A percentile compares a stretch with the other conserved stretches of the same genome.
Evolutionary conservation across 2,888 invertebrate species (phyloP).

Genomic region (Latrodectus hesperus): DNA sequence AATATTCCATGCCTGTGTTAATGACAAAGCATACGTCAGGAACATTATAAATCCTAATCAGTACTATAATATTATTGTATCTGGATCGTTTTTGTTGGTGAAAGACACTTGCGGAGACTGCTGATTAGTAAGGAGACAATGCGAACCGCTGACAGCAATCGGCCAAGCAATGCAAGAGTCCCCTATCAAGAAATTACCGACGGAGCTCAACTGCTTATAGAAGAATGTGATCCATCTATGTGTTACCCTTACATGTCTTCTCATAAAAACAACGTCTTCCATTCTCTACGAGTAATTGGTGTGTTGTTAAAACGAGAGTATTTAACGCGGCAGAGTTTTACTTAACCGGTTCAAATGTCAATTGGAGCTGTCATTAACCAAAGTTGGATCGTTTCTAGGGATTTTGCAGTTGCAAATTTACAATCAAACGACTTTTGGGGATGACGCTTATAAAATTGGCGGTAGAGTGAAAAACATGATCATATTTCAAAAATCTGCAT

Average conservation of each 20-base stretch:
- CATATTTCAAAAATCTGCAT: neutral
- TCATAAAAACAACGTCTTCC: neutral
- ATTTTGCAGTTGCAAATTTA: neutral
- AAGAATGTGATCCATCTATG: neutral
- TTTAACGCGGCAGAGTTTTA: neutral
- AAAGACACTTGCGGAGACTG: neutral
- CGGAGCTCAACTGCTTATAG: neutral
- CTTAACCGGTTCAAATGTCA: neutral
- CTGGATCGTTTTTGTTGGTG: neutral
- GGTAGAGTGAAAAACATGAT: constrained; percentile 4
- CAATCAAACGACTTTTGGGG: constrained; percentile 5
- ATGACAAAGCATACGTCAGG: constrained; percentile 3
- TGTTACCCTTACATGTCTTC: neutral
- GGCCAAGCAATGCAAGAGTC: neutral
- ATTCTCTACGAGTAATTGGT: neutral
- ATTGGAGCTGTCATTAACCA: neutral
- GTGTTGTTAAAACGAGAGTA: neutral
- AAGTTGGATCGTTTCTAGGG: neutral
- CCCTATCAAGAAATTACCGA: neutral
- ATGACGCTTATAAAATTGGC: constrained; percentile 2
- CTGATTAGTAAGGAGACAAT: neutral
- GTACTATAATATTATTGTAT: neutral
- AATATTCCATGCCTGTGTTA: neutral
- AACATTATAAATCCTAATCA: neutral
- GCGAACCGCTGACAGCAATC: neutral